Evolutionary conservation across 2,888 invertebrate genomes (phyloP).

Genomic region (Drosophila leonis): DNA sequence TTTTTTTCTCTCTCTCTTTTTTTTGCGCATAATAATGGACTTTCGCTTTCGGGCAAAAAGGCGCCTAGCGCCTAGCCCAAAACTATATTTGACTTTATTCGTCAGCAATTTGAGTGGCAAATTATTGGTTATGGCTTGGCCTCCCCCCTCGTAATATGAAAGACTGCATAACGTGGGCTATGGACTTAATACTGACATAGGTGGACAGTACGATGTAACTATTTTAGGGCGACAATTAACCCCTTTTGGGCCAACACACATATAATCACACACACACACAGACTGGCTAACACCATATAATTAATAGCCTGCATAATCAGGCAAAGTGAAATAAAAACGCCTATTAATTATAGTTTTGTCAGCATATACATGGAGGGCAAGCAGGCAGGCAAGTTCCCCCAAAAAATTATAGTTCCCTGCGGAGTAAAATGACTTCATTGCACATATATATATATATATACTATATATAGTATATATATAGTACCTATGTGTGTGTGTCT

Average conservation of each 20-base stretch:
- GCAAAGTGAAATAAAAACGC: constrained; percentile 63
- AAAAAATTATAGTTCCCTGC: constrained; percentile 11
- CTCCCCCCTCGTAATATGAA: background rate
- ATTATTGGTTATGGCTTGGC: constrained; percentile 27
- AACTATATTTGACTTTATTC: constrained; percentile 28
- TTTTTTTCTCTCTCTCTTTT: background rate
- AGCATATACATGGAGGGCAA: constrained; percentile 5
- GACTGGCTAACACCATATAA: constrained; percentile 54
- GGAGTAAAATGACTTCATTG: constrained; percentile 67
- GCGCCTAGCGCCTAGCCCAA: constrained; percentile 1
- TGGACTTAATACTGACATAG: constrained; percentile 7
- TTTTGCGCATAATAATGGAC: constrained; percentile 76
- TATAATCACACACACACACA: background rate
- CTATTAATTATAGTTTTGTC: constrained; percentile 78
- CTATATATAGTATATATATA: constrained; percentile 2
- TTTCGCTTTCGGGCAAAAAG: constrained; percentile 47
- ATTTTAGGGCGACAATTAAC: constrained; percentile 33
- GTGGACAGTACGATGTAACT: constrained; percentile 3
- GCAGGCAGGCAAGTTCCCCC: background rate
- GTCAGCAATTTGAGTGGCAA: constrained; percentile 44
- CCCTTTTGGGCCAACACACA: constrained; percentile 36
- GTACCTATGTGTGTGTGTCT: constrained; percentile 7
- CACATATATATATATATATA: constrained; percentile 7
- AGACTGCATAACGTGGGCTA: constrained; percentile 8
- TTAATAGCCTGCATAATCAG: constrained; percentile 69